Base-by-base conservation (phyloP, 2,113 vertebrate species). In the Aix galericulata region DNA sequence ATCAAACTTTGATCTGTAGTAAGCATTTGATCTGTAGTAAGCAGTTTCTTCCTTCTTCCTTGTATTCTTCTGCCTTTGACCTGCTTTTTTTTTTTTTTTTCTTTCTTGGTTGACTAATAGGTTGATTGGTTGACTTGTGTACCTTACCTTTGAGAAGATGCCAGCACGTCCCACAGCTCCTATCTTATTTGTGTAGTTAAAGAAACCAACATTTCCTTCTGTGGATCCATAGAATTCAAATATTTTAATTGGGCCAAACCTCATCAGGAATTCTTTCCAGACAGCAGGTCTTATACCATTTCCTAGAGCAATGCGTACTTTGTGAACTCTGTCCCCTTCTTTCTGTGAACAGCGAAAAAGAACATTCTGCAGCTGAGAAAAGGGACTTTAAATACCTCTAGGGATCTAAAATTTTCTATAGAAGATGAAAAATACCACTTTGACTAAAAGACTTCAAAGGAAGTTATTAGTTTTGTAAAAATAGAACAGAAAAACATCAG, bases 161-260 rank as follows among this genome's bases (percentile, higher is more conserved):
- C 95, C 82, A 62, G 91, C 96, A 86, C 74, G 96, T n/a, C 97
- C 98, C 5, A 97, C 21, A 20, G 98, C 97, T 59, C 98, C 98
- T 62, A 97, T 15, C 96, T 98, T 98, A 38, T 98, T 98, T 2
- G 67, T 22, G 32, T 98, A 98, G 94, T 98, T 99, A 22, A 98
- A 8, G 69, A 98, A 98, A 38, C 79, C 59, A 9, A 97, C 4
- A 58, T 97, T 98, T 77, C 97, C 97, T 93, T 98, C 98, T 8
- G 98, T 98, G 1, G 98, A 97, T 27, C 98, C 98, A 13, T 98
- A 98, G 80, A 97, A 98, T 92, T 98, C 97, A 42, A 69, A 93
- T 71, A 98, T 95, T 11, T 50, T 58, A 73, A 98, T 84, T 71
- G 98, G 60, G 25, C 98, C 98, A 86, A 98, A 98, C 17, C 98